A percentile compares a stretch with the other conserved stretches of the same genome.
phyloP scores from a whole-genome alignment of 2,113 vertebrate genomes.

The Pterocles burchelli region DNA sequence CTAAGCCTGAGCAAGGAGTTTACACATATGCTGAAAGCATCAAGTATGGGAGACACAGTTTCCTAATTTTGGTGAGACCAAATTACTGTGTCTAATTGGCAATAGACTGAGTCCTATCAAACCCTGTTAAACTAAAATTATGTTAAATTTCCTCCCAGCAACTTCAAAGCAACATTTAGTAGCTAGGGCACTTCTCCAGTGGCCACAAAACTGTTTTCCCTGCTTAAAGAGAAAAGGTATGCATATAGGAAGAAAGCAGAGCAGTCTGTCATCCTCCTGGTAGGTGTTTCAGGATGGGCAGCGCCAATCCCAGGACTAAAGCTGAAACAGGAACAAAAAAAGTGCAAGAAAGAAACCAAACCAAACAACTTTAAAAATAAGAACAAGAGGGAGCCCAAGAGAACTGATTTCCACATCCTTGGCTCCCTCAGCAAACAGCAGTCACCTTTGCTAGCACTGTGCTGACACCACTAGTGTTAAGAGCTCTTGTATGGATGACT shows the following conservation, averaged over 20 bases:
- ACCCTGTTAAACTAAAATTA: neutral
- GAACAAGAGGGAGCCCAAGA: slow-evolving; percentile 31
- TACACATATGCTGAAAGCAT: neutral
- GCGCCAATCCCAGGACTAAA: slow-evolving; percentile 22
- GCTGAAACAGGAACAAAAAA: slow-evolving; percentile 50
- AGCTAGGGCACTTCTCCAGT: slow-evolving; percentile 7
- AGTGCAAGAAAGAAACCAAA: slow-evolving; percentile 40
- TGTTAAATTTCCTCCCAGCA: neutral
- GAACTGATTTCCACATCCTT: neutral
- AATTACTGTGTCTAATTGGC: slow-evolving; percentile 17
- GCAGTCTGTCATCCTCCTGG: neutral
- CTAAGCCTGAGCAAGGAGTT: neutral
- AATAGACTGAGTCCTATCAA: neutral
- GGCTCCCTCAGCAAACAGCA: slow-evolving; percentile 10
- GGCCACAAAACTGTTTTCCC: slow-evolving; percentile 4
- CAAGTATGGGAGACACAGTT: neutral
- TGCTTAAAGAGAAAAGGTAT: neutral
- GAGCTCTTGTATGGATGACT: neutral
- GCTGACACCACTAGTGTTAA: neutral
- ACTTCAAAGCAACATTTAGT: slow-evolving; percentile 35
- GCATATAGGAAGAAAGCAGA: slow-evolving; percentile 1
- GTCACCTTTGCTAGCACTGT: slow-evolving; percentile 12
- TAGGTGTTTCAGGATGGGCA: slow-evolving; percentile 5
- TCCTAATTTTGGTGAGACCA: neutral
- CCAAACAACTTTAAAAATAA: slow-evolving; percentile 30